These are phyloP conservation scores for Spea bombifrons DNA, from an alignment of 2,113 vertebrate species.

Conservation along the genomic window DNA sequence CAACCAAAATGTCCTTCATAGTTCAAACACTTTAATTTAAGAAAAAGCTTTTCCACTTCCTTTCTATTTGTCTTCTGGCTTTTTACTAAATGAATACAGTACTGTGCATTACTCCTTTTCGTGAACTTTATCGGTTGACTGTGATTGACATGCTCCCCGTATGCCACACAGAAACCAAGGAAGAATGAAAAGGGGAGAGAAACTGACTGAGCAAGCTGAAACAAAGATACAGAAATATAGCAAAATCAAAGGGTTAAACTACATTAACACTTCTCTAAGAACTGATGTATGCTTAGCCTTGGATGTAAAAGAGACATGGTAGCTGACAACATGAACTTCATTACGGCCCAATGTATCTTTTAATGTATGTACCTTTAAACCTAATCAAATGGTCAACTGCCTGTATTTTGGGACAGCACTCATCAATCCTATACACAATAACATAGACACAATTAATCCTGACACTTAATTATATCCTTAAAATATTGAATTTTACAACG, in stretches of 20 bases:
- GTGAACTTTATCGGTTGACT: conserved; percentile 12
- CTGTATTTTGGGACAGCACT: too few species aligned
- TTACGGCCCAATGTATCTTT: too few species aligned
- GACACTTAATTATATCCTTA: too few species aligned
- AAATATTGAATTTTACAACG: too few species aligned
- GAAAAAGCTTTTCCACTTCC: conserved; percentile 13
- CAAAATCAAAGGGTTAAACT: conserved; percentile 24
- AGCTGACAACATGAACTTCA: neutral
- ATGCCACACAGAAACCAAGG: neutral
- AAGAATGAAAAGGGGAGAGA: conserved; percentile 4
- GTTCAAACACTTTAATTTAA: conserved; percentile 19
- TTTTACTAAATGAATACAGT: conserved; percentile 30
- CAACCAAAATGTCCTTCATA: conserved; percentile 16
- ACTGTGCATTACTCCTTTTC: conserved; percentile 2
- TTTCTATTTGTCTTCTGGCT: neutral
- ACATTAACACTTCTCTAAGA: conserved; percentile 13
- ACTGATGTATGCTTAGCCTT: neutral
- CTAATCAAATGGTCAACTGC: too few species aligned
- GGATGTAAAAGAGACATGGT: conserved; percentile 2
- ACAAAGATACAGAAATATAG: conserved; percentile 18
- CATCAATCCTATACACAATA: too few species aligned
- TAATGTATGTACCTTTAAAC: too few species aligned
- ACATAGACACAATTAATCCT: too few species aligned
- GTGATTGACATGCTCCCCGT: conserved; percentile 26
- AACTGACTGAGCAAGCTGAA: conserved; percentile 20